Evolutionary conservation across 2,888 invertebrate genomes (phyloP).

Genomic region (Apamea epomidion): DNA sequence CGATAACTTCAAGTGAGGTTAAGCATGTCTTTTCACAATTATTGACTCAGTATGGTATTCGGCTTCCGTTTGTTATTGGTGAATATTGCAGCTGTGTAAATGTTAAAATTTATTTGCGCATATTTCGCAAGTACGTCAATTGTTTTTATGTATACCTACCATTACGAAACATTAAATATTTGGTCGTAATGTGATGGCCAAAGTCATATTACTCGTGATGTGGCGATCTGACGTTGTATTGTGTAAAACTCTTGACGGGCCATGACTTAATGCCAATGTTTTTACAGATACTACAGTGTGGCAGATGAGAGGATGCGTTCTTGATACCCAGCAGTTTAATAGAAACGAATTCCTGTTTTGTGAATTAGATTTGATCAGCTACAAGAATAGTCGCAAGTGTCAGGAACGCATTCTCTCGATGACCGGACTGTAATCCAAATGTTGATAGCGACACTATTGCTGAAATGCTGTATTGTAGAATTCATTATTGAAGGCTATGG

Average conservation of each 20-base stretch:
- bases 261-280: background rate
- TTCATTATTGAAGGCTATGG: background rate
- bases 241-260: background rate
- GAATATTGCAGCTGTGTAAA: constrained; percentile 28
- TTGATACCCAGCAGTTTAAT: no score
- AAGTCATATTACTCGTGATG: no score
- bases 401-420: no score
- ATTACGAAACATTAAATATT: constrained; percentile 1
- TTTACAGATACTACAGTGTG: background rate
- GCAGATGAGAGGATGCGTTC: no score
- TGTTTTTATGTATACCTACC: no score
- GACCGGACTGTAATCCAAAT: background rate
- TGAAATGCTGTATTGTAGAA: background rate
- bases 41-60: background rate
- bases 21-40: background rate
- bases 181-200: background rate
- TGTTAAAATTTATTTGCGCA: constrained; percentile 7
- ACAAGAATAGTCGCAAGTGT: no score
- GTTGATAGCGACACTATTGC: background rate
- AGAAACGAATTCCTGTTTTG: no score
- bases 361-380: no score
- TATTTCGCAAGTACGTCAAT: background rate
- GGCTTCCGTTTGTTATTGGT: background rate
- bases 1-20: background rate
- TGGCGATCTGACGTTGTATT: background rate